phyloP scores from a whole-genome alignment of 2,888 invertebrate species.

The Suillia variegata region DNA sequence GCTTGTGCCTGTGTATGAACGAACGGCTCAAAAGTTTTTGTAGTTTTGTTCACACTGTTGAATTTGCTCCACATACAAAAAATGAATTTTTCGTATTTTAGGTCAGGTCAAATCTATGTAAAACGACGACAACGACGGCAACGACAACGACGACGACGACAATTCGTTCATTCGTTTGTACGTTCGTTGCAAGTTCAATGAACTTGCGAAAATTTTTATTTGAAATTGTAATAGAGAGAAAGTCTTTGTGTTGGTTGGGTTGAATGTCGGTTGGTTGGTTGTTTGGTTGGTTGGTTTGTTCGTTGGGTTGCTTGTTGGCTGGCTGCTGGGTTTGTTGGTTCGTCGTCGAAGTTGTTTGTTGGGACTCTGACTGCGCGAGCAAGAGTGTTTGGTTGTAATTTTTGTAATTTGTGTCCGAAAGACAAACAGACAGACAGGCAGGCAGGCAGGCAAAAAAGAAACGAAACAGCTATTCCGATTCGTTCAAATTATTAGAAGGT shows the following conservation, averaged over 20 bases:
- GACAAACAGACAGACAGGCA: too few species aligned
- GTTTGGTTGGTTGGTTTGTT: not conserved
- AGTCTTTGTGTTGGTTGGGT: conserved; percentile 13
- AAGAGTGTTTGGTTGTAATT: not conserved
- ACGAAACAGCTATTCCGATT: too few species aligned
- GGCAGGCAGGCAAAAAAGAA: too few species aligned
- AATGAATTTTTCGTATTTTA: conserved; percentile 48
- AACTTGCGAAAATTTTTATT: conserved; percentile 38
- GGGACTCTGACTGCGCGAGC: not conserved
- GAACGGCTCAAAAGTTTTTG: not conserved
- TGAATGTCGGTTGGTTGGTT: not conserved
- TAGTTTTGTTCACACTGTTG: conserved; percentile 32
- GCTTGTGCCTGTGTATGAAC: not conserved
- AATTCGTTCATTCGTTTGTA: too few species aligned
- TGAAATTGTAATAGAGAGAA: conserved; percentile 21
- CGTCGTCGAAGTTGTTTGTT: not conserved
- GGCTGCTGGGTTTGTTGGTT: not conserved
- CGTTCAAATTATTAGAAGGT: too few species aligned
- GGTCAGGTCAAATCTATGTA: conserved; percentile 49
- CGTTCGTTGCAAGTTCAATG: conserved; percentile 42
- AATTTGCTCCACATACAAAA: conserved; percentile 42
- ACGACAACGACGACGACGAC: conserved; percentile 9
- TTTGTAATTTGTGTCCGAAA: too few species aligned
- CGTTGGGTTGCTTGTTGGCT: not conserved
- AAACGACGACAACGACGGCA: not conserved